phyloP scores from a whole-genome alignment of 64 coral and sea anemone species.

The Orbicella faveolata region DNA sequence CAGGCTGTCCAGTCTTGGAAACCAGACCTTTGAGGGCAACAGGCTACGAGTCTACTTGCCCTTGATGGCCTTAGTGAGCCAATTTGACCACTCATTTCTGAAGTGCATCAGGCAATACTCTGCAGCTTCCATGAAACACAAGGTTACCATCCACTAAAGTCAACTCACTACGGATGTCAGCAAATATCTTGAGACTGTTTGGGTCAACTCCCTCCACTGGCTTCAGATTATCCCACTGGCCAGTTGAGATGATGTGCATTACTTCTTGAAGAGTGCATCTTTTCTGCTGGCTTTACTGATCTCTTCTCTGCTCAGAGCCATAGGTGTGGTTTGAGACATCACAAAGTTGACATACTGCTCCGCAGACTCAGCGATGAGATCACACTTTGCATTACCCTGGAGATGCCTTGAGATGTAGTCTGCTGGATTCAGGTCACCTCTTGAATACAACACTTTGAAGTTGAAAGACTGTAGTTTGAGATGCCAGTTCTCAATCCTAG shows the following conservation, averaged over 20 bases:
- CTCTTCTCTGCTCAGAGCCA: constrained; percentile 3
- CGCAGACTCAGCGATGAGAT: neutral
- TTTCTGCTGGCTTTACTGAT: constrained; percentile 1
- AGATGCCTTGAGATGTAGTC: constrained; percentile 25
- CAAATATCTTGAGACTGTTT: neutral
- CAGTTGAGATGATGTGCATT: constrained; percentile 21
- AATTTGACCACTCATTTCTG: neutral
- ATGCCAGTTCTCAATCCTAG: neutral
- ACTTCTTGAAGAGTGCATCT: constrained; percentile 30
- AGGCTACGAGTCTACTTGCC: constrained; percentile 10
- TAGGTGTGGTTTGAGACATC: neutral
- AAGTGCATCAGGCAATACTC: constrained; percentile 7
- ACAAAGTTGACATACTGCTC: neutral
- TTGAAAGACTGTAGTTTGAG: neutral
- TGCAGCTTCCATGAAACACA: neutral
- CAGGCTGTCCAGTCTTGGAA: constrained; percentile 21
- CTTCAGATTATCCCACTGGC: constrained; percentile 33
- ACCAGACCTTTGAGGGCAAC: constrained; percentile 24
- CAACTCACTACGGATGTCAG: neutral
- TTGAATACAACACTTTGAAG: constrained; percentile 2
- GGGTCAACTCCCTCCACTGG: neutral
- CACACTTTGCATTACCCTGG: neutral
- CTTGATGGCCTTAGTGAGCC: constrained; percentile 27
- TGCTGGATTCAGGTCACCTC: neutral
- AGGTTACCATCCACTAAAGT: neutral